Conservation (phyloP, 2,888 invertebrate genomes). For the Agonopterix alstromeriana region DNA sequence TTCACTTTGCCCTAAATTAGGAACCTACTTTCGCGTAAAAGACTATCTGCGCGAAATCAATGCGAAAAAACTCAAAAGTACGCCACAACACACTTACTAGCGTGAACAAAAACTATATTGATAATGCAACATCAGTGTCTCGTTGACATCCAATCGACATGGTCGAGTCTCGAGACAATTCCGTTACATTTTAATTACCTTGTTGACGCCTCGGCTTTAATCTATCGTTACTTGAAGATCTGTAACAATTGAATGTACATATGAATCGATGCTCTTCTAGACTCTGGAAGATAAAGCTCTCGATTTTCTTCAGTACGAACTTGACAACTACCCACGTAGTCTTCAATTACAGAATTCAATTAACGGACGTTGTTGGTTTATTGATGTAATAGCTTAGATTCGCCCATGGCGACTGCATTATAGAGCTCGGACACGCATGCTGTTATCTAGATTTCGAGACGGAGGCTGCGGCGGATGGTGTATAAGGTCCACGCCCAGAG, state of each 20-base stretch:
- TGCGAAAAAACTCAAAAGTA: neutral
- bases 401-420: slow-evolving; percentile 33
- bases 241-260: slow-evolving; percentile 26
- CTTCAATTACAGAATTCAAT: slow-evolving; percentile 40
- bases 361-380: slow-evolving; percentile 40
- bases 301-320: neutral
- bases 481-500: slow-evolving; percentile 36
- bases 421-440: slow-evolving; percentile 44
- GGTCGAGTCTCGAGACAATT: slow-evolving; percentile 19
- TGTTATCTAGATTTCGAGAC: slow-evolving; percentile 40
- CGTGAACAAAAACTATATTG: slow-evolving; percentile 8
- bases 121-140: slow-evolving; percentile 11
- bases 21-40: neutral
- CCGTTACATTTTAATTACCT: slow-evolving; percentile 45
- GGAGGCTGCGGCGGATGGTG: slow-evolving; percentile 27
- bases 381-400: slow-evolving; percentile 44
- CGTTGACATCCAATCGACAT: slow-evolving; percentile 23
- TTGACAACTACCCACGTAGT: slow-evolving; percentile 14
- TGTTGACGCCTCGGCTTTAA: slow-evolving; percentile 27
- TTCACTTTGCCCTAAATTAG: slow-evolving; percentile 22
- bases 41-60: slow-evolving; percentile 1
- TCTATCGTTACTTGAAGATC: slow-evolving; percentile 29
- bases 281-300: neutral
- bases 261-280: neutral
- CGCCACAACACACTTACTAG: slow-evolving; percentile 1